Percentiles rank a stretch among this genome's conserved stretches.
Conservation (phyloP, 2,888 invertebrate genomes). For the Nasonia oneida region DNA sequence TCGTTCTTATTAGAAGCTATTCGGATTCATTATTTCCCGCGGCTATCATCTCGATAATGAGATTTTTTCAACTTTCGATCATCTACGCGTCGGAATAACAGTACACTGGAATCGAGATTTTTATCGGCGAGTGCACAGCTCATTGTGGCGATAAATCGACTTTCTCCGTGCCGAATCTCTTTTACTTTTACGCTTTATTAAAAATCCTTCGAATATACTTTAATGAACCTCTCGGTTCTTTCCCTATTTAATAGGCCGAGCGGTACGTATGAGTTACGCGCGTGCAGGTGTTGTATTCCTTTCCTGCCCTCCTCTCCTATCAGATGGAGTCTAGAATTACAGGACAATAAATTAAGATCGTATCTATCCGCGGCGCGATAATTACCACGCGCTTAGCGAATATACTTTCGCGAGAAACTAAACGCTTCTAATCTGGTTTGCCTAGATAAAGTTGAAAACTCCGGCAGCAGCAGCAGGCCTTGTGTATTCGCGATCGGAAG, state of each 20-base stretch:
- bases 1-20: not conserved
- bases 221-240: not conserved
- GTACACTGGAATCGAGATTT: not conserved
- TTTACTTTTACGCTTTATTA: not conserved
- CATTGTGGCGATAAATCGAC: not conserved
- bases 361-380: not conserved
- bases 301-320: not conserved
- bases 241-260: not conserved
- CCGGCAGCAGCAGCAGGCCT: not conserved
- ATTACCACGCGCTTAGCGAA: constrained; percentile 25
- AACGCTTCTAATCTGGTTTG: constrained; percentile 4
- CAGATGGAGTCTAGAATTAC: constrained; percentile 3
- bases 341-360: not conserved
- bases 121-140: not conserved
- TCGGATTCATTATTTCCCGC: not conserved
- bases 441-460: constrained; percentile 8
- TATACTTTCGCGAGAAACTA: constrained; percentile 15
- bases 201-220: not conserved
- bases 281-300: not conserved
- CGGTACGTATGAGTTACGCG: not conserved
- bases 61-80: not conserved
- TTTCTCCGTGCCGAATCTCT: not conserved
- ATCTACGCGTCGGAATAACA: not conserved
- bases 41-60: not conserved
- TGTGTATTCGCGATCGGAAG: not conserved